Evolutionary conservation across 2,888 invertebrate genomes (phyloP), one percentile per base, ranked within the genome.

Genomic region (Sphecodes monilicornis): DNA sequence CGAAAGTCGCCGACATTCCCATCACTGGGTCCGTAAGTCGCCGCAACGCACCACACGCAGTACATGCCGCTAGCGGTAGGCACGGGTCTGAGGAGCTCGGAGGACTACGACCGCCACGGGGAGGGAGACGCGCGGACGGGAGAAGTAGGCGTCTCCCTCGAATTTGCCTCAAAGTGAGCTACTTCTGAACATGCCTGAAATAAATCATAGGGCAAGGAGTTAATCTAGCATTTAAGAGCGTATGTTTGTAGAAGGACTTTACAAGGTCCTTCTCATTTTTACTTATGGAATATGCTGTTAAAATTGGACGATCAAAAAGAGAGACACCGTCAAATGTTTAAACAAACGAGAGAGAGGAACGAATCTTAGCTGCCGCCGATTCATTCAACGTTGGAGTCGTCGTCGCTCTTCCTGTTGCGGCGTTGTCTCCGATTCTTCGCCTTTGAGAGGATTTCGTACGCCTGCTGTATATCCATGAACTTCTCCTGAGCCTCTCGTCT

Each of bases 391-490:
- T 16, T 13, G n/a, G 32, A 43, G 29, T n/a, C 39, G 4, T 50
- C 54, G 54, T 74, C 77, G 26, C 78, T 85, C 29, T 86, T 97
- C 91, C 97, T 97, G 93, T 98, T 98, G 86, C 96, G 96, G 76
- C 97, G 95, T 87, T 96, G 96, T 74, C 98, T 95, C 87, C 97
- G 97, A 76, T 96, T 96, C 93, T 98, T 98, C 89, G 97, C 97
- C 90, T 97, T 98, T 13, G 98, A 98, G 0, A 99, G 95, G 68
- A 98, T 97, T 93, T 98, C 98, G 93, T 98, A 99, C 0, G 99
- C 98, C 93, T 98, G 97, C 92, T 98, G 98, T 85, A 99, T 98
- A 92, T 98, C 98, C 96, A 99, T 98, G 94, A 99, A 99, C 76
- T 96, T 97, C 88, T 98, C 97, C 93, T 98, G 98, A 0, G 98